A percentile compares a stretch with the other conserved stretches of the same genome.
phyloP scores from a whole-genome alignment of 2,888 invertebrate species.

The Therioaphis trifolii region DNA sequence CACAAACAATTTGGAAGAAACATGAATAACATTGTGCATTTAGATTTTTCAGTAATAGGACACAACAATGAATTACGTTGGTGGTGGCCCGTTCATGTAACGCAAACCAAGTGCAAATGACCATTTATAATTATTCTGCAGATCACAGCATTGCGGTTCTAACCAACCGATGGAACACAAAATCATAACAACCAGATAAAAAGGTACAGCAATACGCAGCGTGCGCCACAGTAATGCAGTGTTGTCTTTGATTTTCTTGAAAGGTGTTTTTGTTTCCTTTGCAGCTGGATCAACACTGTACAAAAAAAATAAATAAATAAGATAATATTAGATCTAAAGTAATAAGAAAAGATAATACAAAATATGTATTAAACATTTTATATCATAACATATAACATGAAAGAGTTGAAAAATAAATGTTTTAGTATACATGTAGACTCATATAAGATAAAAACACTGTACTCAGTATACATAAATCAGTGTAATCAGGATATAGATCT shows the following conservation, averaged over 20 bases:
- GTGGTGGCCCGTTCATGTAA: slow-evolving; percentile 85
- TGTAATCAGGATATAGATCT: too few species aligned
- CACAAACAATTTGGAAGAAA: slow-evolving; percentile 32
- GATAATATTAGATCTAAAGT: not conserved
- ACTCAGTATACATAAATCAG: too few species aligned
- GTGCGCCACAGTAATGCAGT: slow-evolving; percentile 77
- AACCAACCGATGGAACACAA: slow-evolving; percentile 80
- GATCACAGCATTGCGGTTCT: slow-evolving; percentile 82
- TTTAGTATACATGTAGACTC: too few species aligned
- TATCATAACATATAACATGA: too few species aligned
- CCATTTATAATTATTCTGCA: slow-evolving; percentile 80
- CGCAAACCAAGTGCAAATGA: slow-evolving; percentile 83
- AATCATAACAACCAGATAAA: slow-evolving; percentile 80
- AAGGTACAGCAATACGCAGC: slow-evolving; percentile 79
- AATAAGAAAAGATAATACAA: not conserved
- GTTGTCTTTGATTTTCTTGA: slow-evolving; percentile 68
- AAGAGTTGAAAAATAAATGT: too few species aligned
- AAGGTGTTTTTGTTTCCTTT: slow-evolving; percentile 14
- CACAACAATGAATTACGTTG: slow-evolving; percentile 72
- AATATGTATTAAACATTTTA: too few species aligned
- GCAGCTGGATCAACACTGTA: not conserved
- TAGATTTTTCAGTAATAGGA: not conserved
- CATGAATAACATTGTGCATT: not conserved
- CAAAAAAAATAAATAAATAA: not conserved
- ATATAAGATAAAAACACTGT: too few species aligned